These are phyloP conservation scores for Drosophila virilis DNA, from an alignment of 1,140 invertebrate species.

Conservation along the genomic window DNA sequence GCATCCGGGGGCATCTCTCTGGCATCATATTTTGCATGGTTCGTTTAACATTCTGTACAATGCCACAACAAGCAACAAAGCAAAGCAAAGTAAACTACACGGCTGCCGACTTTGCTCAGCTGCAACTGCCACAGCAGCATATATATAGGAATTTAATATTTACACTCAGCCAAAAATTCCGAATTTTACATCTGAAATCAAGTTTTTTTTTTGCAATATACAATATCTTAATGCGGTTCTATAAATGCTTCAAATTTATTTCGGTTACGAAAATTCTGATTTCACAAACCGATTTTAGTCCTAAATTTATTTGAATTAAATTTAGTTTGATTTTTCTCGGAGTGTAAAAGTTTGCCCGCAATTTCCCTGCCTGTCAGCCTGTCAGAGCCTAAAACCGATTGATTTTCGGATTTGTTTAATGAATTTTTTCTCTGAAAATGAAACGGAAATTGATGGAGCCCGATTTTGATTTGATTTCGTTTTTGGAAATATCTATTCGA, in stretches of 20 bases:
- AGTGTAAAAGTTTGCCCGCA: conserved; percentile 19
- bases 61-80: conserved; percentile 35
- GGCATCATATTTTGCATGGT: conserved; percentile 78
- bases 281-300: too few relatives aligned
- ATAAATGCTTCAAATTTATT: too few relatives aligned
- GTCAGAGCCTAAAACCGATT: conserved; percentile 3
- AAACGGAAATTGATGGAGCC: conserved; percentile 68
- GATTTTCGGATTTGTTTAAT: conserved; percentile 22
- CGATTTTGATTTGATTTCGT: conserved; percentile 58
- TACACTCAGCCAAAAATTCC: not conserved
- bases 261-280: too few relatives aligned
- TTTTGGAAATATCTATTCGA: conserved; percentile 49
- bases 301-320: too few relatives aligned
- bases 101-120: not conserved
- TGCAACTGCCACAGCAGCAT: conserved; percentile 2
- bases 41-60: conserved; percentile 77
- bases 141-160: not conserved
- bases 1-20: conserved; percentile 11
- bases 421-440: conserved; percentile 26
- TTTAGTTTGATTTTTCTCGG: too few relatives aligned
- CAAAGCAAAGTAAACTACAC: conserved; percentile 30
- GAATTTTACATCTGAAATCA: too few relatives aligned
- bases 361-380: conserved; percentile 7
- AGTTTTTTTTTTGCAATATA: too few relatives aligned
- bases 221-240: too few relatives aligned